phyloP scores from a whole-genome alignment of 1,140 invertebrate genomes.

The Brachionus manjavacas region DNA sequence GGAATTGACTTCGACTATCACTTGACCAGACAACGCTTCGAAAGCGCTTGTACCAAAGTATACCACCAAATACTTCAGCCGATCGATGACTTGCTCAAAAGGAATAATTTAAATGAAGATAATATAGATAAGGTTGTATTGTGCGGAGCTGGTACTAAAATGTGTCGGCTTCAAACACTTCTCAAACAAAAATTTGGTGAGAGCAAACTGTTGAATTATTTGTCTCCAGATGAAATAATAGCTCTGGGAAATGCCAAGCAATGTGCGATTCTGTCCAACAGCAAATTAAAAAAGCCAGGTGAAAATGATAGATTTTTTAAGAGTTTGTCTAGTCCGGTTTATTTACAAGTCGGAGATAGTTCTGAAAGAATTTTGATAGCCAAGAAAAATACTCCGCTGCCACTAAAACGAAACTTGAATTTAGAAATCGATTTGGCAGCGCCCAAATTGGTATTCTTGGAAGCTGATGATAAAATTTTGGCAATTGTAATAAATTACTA shows the following conservation, averaged over 20 bases:
- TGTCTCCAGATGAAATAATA: conserved; percentile 34
- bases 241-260: conserved; percentile 25
- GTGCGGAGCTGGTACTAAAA: conserved; percentile 35
- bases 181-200: conserved; percentile 16
- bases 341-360: neutral
- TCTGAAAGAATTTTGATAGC: neutral
- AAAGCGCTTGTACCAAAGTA: neutral
- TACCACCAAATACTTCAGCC: conserved; percentile 29
- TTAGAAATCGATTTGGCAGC: neutral
- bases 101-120: neutral
- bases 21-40: conserved; percentile 29
- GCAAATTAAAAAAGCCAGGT: neutral
- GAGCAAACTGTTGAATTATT: conserved; percentile 9
- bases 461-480: conserved; percentile 3
- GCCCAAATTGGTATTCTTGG: neutral
- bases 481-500: neutral
- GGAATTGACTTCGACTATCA: conserved; percentile 40
- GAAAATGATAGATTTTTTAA: conserved; percentile 25
- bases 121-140: conserved; percentile 20
- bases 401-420: conserved; percentile 34
- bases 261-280: neutral
- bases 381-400: neutral
- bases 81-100: conserved; percentile 18
- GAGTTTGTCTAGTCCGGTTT: conserved; percentile 21
- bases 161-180: neutral